Evolutionary conservation across 2,888 invertebrate genomes (phyloP).

Genomic region (Uloborus plumipes): DNA sequence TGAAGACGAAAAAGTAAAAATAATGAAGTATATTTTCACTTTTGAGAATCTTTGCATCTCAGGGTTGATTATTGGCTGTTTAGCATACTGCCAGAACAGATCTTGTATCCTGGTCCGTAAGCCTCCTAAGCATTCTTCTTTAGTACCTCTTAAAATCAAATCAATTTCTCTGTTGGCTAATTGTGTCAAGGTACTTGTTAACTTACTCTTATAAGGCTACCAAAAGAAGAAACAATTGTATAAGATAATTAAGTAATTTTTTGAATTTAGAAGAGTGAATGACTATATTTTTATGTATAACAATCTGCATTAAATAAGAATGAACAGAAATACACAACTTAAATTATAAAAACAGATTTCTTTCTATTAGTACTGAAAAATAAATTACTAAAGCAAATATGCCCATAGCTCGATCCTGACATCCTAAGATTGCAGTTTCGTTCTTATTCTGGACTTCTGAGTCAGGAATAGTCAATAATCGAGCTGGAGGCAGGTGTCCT

Average conservation of each 20-base stretch:
- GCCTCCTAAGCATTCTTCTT: slow-evolving; percentile 76
- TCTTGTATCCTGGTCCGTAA: slow-evolving; percentile 79
- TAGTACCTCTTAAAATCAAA: slow-evolving; percentile 78
- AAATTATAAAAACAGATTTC: too few relatives aligned
- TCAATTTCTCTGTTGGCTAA: slow-evolving; percentile 82
- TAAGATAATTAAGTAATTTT: not conserved
- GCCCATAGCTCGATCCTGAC: too few relatives aligned
- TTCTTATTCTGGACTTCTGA: too few relatives aligned
- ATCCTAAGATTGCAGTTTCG: too few relatives aligned
- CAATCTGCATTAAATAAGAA: not conserved
- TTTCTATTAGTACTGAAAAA: not conserved
- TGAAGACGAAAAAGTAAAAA: too few relatives aligned
- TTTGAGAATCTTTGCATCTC: slow-evolving; percentile 71
- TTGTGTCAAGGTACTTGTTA: slow-evolving; percentile 74
- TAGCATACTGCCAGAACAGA: slow-evolving; percentile 73
- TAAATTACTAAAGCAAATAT: not conserved
- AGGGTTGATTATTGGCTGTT: slow-evolving; percentile 73
- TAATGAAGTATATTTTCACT: slow-evolving; percentile 67
- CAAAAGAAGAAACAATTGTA: slow-evolving; percentile 22
- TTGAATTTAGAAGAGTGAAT: not conserved
- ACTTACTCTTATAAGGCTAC: slow-evolving; percentile 72
- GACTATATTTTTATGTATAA: not conserved
- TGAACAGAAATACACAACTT: not conserved
- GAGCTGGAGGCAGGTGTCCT: too few relatives aligned
- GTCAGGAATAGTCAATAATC: too few relatives aligned